Conservation (phyloP, 2,888 invertebrate genomes). For the Phragmatobia fuliginosa region DNA sequence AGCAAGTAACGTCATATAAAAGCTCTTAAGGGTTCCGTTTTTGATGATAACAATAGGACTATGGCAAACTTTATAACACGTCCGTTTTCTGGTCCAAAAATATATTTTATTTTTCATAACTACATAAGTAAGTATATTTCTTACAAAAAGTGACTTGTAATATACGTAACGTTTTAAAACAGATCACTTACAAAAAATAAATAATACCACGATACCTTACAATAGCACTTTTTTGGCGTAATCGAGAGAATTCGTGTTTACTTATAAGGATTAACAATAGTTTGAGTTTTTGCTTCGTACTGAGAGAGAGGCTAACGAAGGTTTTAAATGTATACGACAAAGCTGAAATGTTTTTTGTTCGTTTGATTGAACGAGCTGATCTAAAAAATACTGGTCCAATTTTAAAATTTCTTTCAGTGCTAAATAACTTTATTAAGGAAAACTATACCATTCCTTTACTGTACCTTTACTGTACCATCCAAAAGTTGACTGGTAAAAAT, state of each 20-base stretch:
- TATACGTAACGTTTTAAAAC: slow-evolving; percentile 3
- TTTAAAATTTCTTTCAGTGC: not conserved
- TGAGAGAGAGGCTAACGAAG: slow-evolving; percentile 5
- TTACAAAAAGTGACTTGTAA: slow-evolving; percentile 14
- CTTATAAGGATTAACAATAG: slow-evolving; percentile 58
- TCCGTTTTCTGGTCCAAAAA: not conserved
- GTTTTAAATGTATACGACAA: not conserved
- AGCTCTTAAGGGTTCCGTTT: too few relatives aligned
- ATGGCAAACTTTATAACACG: too few relatives aligned
- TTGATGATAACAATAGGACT: too few relatives aligned
- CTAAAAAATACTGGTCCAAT: not conserved
- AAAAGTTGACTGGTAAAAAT: too few relatives aligned
- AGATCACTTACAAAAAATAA: slow-evolving; percentile 41
- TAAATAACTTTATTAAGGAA: not conserved
- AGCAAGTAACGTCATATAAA: too few relatives aligned
- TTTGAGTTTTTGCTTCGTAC: not conserved
- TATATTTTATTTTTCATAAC: not conserved
- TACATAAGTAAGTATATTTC: slow-evolving; percentile 8
- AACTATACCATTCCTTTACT: too few relatives aligned
- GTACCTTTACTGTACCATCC: too few relatives aligned
- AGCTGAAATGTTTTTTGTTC: not conserved
- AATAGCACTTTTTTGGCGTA: slow-evolving; percentile 55
- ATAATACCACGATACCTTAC: slow-evolving; percentile 38
- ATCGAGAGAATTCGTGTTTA: slow-evolving; percentile 56
- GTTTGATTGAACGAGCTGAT: not conserved